phyloP scores from a whole-genome alignment of 2,888 invertebrate genomes.

The Protodeltote pygarga region DNA sequence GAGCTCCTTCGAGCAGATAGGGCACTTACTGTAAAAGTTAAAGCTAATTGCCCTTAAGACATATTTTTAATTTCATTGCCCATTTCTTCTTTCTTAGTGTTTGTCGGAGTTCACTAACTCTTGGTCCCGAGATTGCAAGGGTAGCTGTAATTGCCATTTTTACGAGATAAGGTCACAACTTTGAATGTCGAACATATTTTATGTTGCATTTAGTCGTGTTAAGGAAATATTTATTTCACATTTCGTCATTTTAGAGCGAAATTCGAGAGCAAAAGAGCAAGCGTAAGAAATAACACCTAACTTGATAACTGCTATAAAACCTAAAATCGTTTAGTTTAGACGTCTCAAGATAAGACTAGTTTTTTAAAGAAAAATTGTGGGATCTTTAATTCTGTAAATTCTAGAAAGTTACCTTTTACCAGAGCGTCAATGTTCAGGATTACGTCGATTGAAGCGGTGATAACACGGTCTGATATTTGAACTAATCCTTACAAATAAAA shows the following conservation, averaged over 20 bases:
- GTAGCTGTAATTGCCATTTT: slow-evolving; percentile 84
- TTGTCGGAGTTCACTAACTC: slow-evolving; percentile 80
- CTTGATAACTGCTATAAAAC: slow-evolving; percentile 15
- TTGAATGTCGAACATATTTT: slow-evolving; percentile 84
- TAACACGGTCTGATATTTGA: neutral
- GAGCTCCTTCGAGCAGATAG: slow-evolving; percentile 75
- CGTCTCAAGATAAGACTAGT: slow-evolving; percentile 8
- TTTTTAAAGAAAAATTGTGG: slow-evolving; percentile 5
- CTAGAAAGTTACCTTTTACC: too few species aligned
- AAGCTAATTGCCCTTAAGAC: slow-evolving; percentile 88
- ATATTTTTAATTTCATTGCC: slow-evolving; percentile 88
- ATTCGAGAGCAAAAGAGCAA: slow-evolving; percentile 8
- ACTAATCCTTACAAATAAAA: neutral
- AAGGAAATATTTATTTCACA: slow-evolving; percentile 33
- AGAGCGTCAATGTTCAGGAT: slow-evolving; percentile 4
- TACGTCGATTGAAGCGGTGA: slow-evolving; percentile 1
- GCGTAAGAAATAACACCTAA: slow-evolving; percentile 14
- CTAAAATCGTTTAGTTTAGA: slow-evolving; percentile 8
- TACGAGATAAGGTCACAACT: slow-evolving; percentile 84
- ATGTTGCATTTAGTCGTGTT: slow-evolving; percentile 60
- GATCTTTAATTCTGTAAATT: slow-evolving; percentile 5
- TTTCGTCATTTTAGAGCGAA: slow-evolving; percentile 23
- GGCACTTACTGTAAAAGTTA: slow-evolving; percentile 87
- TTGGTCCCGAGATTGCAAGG: slow-evolving; percentile 72
- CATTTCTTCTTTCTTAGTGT: slow-evolving; percentile 83